These are phyloP conservation scores for Tryphoninae sp. DNA, from an alignment of 2,888 invertebrate species.

Conservation along the genomic window DNA sequence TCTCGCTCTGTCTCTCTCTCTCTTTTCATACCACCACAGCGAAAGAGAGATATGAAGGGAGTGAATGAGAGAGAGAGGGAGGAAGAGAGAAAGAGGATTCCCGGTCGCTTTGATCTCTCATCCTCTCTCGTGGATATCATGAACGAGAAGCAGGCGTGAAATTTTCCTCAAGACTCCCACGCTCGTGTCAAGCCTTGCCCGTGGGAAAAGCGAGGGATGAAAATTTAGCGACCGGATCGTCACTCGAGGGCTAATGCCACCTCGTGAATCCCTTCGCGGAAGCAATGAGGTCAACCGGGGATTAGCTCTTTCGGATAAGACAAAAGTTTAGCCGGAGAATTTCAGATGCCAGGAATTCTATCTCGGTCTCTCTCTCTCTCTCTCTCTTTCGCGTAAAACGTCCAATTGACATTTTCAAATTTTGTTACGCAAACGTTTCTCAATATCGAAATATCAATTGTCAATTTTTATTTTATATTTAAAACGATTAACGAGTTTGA, in stretches of 20 bases:
- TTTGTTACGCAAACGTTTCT: not conserved
- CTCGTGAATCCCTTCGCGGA: constrained; percentile 7
- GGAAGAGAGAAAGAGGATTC: not conserved
- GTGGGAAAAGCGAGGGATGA: constrained; percentile 5
- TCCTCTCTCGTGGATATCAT: not conserved
- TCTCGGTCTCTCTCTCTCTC: not conserved
- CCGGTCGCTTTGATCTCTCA: not conserved
- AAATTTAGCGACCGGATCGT: constrained; percentile 19
- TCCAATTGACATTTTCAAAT: not conserved
- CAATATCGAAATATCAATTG: too few species aligned
- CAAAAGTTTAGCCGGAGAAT: constrained; percentile 12
- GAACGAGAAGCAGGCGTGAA: constrained; percentile 17
- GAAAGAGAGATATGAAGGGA: too few species aligned
- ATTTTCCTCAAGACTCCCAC: not conserved
- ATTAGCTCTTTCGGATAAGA: constrained; percentile 24
- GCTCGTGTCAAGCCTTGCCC: constrained; percentile 5
- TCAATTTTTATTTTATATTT: too few species aligned
- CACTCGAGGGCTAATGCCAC: constrained; percentile 13
- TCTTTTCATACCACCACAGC: not conserved
- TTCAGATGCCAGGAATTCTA: constrained; percentile 3
- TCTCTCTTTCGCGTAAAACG: too few species aligned
- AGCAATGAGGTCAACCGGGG: not conserved
- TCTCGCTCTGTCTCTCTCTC: not conserved
- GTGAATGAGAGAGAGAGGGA: too few species aligned
- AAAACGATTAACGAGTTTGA: too few species aligned